Evolutionary conservation across 2,113 vertebrate genomes (phyloP), one percentile per base, ranked within the genome.

Genomic region (Phrynocephalus versicolor): DNA sequence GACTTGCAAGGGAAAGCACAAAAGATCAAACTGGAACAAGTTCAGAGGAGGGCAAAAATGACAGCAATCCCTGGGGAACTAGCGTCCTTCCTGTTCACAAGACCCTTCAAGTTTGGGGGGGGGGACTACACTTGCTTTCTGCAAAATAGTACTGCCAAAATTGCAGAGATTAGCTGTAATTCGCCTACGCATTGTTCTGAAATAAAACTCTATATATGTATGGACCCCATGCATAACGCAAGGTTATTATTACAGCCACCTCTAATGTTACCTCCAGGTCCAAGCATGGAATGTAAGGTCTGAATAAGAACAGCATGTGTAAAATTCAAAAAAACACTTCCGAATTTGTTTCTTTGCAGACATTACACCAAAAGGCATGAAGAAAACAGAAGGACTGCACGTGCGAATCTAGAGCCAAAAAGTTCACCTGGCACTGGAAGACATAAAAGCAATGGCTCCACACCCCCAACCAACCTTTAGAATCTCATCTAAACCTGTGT

Each of bases 131-230:
- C 2, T 25, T 39, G 70, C n/a, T 33, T 15, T 70, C 1, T 1
- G 23, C 0, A 25, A 18, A 57, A 73, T 62, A 30, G 82, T 0
- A 0, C 0, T 2, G 39, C 67, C 39, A 37, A 81, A 18, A 69
- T 51, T 55, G 19, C 3, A 69, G 39, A 9, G 0, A 0, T 1
- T 14, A 6, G 16, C 1, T 81, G 35, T 21, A 37, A 33, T 71
- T 37, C 69, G 37, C 18, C 69, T 37, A 18, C 33, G 37, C 16
- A 35, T 16, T 64, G 21, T 15, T 67, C 60, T 18, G n/a, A 78
- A 77, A 30, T 18, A n/a, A 58, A 35, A 33, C 9, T 78, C 5
- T 51, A 12, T 35, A n/a, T 6, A 35, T 23, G 55, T 13, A 78
- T 35, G 57, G 55, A 77, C 30, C 6, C 30, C 58, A 27, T 13